These are phyloP conservation scores for Odontothrips loti DNA, from an alignment of 2,888 invertebrate genomes.

Conservation along the genomic window DNA sequence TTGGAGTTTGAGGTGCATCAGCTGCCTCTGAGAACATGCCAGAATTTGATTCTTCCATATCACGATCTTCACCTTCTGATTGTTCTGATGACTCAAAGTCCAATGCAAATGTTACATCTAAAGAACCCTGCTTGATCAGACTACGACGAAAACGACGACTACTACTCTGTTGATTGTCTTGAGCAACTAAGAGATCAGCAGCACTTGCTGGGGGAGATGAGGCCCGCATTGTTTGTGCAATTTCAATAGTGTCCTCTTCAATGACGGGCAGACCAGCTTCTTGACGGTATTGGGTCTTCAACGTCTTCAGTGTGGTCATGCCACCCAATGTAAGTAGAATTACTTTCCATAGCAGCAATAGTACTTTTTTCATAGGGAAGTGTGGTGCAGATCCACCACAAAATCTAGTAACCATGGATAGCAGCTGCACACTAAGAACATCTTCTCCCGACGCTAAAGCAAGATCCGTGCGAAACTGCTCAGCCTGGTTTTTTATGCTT, in stretches of 20 bases:
- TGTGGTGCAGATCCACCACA: slow-evolving; percentile 94
- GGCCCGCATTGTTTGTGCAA: slow-evolving; percentile 89
- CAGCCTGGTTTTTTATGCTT: slow-evolving; percentile 54
- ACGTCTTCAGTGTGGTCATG: slow-evolving; percentile 71
- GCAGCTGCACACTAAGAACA: slow-evolving; percentile 77
- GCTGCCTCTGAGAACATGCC: slow-evolving; percentile 27
- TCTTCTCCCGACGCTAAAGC: slow-evolving; percentile 67
- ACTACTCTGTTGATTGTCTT: slow-evolving; percentile 43
- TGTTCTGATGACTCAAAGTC: slow-evolving; percentile 42
- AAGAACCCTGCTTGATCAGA: slow-evolving; percentile 86
- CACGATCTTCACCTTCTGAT: slow-evolving; percentile 47
- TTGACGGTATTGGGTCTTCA: slow-evolving; percentile 56
- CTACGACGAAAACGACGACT: slow-evolving; percentile 50
- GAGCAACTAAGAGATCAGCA: slow-evolving; percentile 80
- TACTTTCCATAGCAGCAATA: slow-evolving; percentile 92
- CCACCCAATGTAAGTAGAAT: slow-evolving; percentile 90
- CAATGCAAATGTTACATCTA: slow-evolving; percentile 65
- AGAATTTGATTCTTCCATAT: slow-evolving; percentile 45
- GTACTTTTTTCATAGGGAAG: slow-evolving; percentile 97
- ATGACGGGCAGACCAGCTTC: slow-evolving; percentile 62
- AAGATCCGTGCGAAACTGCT: slow-evolving; percentile 58
- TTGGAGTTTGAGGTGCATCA: slow-evolving; percentile 49
- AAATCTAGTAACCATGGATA: slow-evolving; percentile 94
- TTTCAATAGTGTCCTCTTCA: slow-evolving; percentile 90
- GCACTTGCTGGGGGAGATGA: slow-evolving; percentile 93